phyloP scores from a whole-genome alignment of 2,888 invertebrate species.

The Endomychus coccineus region DNA sequence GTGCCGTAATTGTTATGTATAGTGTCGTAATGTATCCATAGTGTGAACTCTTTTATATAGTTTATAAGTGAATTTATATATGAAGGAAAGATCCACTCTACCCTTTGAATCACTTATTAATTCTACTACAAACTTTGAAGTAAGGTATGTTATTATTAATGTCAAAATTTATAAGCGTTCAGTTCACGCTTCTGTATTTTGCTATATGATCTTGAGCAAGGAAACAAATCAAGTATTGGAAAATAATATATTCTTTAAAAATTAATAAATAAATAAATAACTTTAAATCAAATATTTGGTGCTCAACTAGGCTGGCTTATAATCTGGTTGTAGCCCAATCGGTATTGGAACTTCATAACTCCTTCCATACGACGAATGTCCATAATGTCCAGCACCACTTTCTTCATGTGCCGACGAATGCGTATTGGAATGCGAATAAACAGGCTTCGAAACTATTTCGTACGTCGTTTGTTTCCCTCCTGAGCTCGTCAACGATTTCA shows the following conservation, averaged over 20 bases:
- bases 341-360: conserved; percentile 45
- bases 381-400: conserved; percentile 46
- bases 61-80: no score
- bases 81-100: no score
- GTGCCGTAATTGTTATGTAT: no score
- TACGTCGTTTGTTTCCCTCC: conserved; percentile 69
- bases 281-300: conserved; percentile 12
- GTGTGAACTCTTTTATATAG: no score
- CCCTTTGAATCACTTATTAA: no score
- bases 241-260: conserved; percentile 6
- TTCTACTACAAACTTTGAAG: no score
- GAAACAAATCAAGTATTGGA: no score
- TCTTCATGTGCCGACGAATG: conserved; percentile 62
- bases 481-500: conserved; percentile 61
- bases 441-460: conserved; percentile 75
- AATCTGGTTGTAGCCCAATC: conserved; percentile 44
- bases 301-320: conserved; percentile 48
- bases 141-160: no score
- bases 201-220: no score
- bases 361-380: conserved; percentile 50
- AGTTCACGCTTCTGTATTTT: no score
- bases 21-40: no score
- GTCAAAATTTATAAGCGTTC: no score
- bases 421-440: conserved; percentile 63
- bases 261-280: conserved; percentile 10